Percentiles rank a stretch among this genome's conserved stretches.
phyloP scores from a whole-genome alignment of 1,140 invertebrate species.

The Bombus superbus region DNA sequence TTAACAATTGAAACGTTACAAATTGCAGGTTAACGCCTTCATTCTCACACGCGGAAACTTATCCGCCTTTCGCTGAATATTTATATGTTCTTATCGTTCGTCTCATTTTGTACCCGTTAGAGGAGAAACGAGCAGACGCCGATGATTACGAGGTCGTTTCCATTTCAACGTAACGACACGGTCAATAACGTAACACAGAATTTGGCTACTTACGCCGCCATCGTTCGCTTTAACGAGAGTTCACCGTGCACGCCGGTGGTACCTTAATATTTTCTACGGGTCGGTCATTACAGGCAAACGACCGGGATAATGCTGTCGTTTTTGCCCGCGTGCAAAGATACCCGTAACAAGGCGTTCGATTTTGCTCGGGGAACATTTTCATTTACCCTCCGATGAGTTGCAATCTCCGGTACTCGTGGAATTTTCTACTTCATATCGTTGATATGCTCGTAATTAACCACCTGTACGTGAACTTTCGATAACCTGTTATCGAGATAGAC shows the following conservation, averaged over 20 bases:
- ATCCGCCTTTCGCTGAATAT: not conserved
- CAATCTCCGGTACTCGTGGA: not conserved
- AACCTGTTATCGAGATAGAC: not conserved
- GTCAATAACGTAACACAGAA: no score
- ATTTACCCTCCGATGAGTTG: not conserved
- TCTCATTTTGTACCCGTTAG: not conserved
- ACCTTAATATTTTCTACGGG: constrained; percentile 22
- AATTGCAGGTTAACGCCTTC: not conserved
- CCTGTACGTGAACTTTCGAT: not conserved
- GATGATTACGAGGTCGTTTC: no score
- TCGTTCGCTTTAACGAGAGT: no score
- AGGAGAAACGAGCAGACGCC: not conserved
- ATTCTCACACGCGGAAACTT: not conserved
- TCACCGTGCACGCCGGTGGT: no score
- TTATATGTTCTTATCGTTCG: not conserved
- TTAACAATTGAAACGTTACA: not conserved
- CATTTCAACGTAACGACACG: no score
- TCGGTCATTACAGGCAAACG: constrained; percentile 15
- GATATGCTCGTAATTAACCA: not conserved
- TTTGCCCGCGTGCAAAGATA: not conserved
- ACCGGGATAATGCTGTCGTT: constrained; percentile 24
- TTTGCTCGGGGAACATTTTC: not conserved
- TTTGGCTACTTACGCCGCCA: no score
- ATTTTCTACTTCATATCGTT: not conserved
- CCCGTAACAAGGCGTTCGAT: not conserved